These are phyloP conservation scores for Morelia viridis DNA, from an alignment of 2,797 vertebrate genomes.

Conservation along the genomic window DNA sequence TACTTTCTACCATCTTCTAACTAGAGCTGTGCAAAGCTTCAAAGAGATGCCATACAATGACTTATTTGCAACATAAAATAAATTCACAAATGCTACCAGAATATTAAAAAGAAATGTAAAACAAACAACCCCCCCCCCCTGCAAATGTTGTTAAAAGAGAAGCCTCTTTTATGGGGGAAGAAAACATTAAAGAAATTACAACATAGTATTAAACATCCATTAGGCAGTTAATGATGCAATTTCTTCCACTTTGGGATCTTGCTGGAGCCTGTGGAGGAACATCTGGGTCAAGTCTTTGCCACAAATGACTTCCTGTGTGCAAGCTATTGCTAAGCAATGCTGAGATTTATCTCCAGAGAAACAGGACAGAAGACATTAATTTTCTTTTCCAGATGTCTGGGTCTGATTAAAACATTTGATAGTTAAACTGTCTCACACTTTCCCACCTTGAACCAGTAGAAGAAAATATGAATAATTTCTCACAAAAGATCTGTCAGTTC, in stretches of 20 bases:
- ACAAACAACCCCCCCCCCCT: neutral
- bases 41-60: neutral
- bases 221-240: neutral
- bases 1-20: neutral
- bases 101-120: neutral
- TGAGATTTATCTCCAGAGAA: constrained; percentile 11
- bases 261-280: neutral
- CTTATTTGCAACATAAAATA: neutral
- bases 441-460: neutral
- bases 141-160: neutral
- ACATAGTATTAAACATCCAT: neutral
- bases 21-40: neutral
- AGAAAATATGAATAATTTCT: neutral
- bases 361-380: neutral
- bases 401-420: neutral
- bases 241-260: neutral
- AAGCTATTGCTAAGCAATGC: neutral
- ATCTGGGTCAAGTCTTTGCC: constrained; percentile 7
- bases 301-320: constrained; percentile 4
- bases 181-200: neutral
- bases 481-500: neutral
- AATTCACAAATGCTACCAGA: neutral
- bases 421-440: neutral
- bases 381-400: constrained; percentile 16
- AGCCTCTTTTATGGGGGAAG: neutral